These are phyloP conservation scores for Ramazzottius varieornatus DNA, from an alignment of 2,888 invertebrate species.

Conservation along the genomic window DNA sequence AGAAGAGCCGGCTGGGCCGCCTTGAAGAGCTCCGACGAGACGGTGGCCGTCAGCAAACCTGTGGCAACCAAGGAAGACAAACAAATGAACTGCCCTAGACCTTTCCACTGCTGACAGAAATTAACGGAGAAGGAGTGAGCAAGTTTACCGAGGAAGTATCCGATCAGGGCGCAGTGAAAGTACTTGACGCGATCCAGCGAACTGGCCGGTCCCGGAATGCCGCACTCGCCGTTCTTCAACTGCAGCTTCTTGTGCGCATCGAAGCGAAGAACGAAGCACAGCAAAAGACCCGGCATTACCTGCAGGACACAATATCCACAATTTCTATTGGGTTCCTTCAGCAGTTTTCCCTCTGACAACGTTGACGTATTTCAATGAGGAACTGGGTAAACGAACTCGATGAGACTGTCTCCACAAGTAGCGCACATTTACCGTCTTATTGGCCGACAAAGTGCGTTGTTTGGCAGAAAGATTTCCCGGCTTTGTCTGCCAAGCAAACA, in stretches of 20 bases:
- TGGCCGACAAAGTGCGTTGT: too few relatives aligned
- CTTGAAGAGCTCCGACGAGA: conserved; percentile 89
- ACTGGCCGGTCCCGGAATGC: conserved; percentile 31
- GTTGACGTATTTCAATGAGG: too few relatives aligned
- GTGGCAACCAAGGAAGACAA: neutral
- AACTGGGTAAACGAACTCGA: too few relatives aligned
- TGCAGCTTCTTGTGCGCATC: conserved; percentile 87
- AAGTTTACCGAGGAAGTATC: conserved; percentile 58
- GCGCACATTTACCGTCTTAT: too few relatives aligned
- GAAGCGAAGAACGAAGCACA: conserved; percentile 85
- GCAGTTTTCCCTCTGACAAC: too few relatives aligned
- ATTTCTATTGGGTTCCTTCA: too few relatives aligned
- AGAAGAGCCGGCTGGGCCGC: conserved; percentile 89
- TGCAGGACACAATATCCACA: conserved; percentile 13
- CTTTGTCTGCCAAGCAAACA: too few relatives aligned
- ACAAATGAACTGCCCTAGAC: neutral
- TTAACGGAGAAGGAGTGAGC: neutral
- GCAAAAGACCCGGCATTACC: conserved; percentile 79
- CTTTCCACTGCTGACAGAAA: neutral
- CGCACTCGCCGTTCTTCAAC: conserved; percentile 32
- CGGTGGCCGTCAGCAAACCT: conserved; percentile 67
- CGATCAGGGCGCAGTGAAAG: conserved; percentile 91
- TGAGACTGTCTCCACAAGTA: too few relatives aligned
- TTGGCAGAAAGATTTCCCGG: too few relatives aligned
- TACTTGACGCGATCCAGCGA: conserved; percentile 37